Conservation (phyloP, 1,140 invertebrate genomes). For the Gonatopus flavifemur region DNA sequence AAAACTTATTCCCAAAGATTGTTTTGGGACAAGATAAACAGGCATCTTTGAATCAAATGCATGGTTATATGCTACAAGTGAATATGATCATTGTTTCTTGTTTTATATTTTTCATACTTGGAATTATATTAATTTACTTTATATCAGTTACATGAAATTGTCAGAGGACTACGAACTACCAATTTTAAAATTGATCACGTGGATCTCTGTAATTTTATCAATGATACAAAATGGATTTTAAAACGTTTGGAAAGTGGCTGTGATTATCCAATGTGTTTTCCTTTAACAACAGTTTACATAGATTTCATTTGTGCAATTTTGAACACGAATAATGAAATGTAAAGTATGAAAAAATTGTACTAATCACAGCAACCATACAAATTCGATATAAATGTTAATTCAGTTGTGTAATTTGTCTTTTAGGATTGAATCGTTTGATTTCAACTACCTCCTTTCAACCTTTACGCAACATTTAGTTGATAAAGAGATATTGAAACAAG, state of each 20-base stretch:
- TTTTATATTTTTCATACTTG: not conserved
- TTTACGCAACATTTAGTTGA: slow-evolving; percentile 23
- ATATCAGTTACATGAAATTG: slow-evolving; percentile 35
- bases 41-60: slow-evolving; percentile 45
- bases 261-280: slow-evolving; percentile 25
- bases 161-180: slow-evolving; percentile 14
- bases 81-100: not conserved
- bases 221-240: slow-evolving; percentile 24
- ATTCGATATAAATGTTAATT: not conserved
- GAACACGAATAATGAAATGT: slow-evolving; percentile 18
- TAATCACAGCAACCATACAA: not conserved
- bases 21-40: slow-evolving; percentile 5
- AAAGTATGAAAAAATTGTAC: slow-evolving; percentile 2
- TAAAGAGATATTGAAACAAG: slow-evolving; percentile 21
- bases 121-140: slow-evolving; percentile 9
- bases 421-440: slow-evolving; percentile 6
- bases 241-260: slow-evolving; percentile 26
- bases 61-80: slow-evolving; percentile 55
- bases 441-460: slow-evolving; percentile 10
- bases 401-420: slow-evolving; percentile 1
- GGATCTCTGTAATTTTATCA: slow-evolving; percentile 1
- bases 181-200: slow-evolving; percentile 2
- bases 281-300: slow-evolving; percentile 31
- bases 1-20: slow-evolving; percentile 39
- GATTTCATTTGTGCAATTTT: slow-evolving; percentile 30